phyloP scores from a whole-genome alignment of 2,113 vertebrate species.

The Gracilinanus agilis region DNA sequence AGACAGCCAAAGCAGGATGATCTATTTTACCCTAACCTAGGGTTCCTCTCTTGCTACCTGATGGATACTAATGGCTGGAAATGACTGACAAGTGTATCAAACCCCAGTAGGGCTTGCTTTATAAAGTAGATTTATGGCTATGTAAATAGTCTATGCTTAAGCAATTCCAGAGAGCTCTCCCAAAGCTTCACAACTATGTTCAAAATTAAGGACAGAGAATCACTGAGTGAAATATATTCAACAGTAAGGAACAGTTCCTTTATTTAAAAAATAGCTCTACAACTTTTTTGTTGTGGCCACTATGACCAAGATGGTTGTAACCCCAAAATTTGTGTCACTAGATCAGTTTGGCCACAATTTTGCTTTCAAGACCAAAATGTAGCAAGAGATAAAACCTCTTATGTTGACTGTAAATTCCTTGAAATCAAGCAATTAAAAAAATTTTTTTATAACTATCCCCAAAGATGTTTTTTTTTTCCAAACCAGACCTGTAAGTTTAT shows the following conservation, averaged over 20 bases:
- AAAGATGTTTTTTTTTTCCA: too few relatives aligned
- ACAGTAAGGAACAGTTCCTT: neutral
- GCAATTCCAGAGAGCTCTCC: neutral
- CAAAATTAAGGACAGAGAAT: conserved; percentile 22
- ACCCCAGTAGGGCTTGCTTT: neutral
- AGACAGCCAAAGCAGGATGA: neutral
- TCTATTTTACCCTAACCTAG: neutral
- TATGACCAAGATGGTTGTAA: conserved; percentile 18
- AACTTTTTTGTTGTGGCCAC: conserved; percentile 8
- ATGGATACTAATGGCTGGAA: neutral
- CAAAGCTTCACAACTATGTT: neutral
- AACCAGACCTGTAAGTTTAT: neutral
- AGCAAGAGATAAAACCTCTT: neutral
- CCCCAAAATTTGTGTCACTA: neutral
- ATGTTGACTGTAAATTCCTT: too few relatives aligned
- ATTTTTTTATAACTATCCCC: neutral
- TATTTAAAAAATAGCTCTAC: conserved; percentile 14
- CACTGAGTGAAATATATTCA: conserved; percentile 18
- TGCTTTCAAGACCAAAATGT: conserved; percentile 2
- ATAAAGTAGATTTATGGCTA: neutral
- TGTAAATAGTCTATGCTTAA: neutral
- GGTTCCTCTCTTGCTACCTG: neutral
- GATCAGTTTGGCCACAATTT: conserved; percentile 28
- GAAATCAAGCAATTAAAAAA: too few relatives aligned
- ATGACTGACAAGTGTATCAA: neutral